Conservation (phyloP, 2,113 vertebrate species). For the Poicephalus meyeri region DNA sequence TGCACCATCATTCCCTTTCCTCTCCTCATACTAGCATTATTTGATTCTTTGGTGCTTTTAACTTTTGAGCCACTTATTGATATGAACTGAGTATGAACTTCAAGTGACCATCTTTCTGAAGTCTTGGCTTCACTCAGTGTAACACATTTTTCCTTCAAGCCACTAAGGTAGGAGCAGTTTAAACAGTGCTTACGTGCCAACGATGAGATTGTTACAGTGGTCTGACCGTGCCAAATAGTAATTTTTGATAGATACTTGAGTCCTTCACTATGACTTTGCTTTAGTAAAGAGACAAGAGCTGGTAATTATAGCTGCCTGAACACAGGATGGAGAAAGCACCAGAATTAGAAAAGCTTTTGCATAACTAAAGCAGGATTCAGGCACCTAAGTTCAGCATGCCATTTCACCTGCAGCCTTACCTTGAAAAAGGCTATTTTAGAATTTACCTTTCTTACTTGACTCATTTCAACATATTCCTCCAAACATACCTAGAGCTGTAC, state of each 20-base stretch:
- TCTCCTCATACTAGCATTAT: not conserved
- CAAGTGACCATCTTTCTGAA: not conserved
- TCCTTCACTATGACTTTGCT: not conserved
- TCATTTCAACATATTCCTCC: not conserved
- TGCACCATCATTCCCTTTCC: not conserved
- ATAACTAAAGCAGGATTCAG: not conserved
- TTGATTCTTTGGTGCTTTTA: not conserved
- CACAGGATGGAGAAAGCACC: not conserved
- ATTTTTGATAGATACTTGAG: not conserved
- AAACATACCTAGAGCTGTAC: not conserved
- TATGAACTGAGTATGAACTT: not conserved
- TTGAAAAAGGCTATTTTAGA: not conserved
- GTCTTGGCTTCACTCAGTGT: not conserved
- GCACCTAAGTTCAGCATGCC: not conserved
- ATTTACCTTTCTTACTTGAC: not conserved
- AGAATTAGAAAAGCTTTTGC: not conserved
- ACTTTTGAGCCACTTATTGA: not conserved
- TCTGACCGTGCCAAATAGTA: not conserved
- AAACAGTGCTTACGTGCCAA: not conserved
- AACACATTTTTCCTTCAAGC: not conserved
- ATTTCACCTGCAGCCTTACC: not conserved
- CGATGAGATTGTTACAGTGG: not conserved
- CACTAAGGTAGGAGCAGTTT: not conserved
- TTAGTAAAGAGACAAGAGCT: not conserved
- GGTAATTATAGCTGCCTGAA: not conserved